phyloP scores from a whole-genome alignment of 2,113 vertebrate species.

The Coptodon rendalli region DNA sequence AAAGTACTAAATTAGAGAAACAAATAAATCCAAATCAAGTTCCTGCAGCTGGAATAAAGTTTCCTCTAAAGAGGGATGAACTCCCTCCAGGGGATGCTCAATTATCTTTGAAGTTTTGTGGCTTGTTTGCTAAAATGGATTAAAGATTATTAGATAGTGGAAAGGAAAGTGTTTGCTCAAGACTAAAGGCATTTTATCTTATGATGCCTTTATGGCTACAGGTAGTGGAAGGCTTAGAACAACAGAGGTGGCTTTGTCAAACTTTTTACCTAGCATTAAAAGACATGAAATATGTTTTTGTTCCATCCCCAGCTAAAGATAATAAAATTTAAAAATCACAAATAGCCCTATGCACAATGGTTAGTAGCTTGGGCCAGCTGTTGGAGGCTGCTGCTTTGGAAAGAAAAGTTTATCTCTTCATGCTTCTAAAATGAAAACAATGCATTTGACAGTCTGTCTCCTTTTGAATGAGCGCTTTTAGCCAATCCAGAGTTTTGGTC shows the following conservation, averaged over 20 bases:
- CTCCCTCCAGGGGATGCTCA: background rate
- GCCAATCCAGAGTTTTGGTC: conserved; percentile 16
- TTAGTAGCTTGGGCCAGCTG: conserved; percentile 47
- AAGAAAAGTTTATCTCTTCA: conserved; percentile 46
- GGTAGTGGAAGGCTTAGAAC: background rate
- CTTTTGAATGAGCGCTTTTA: conserved; percentile 43
- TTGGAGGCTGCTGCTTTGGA: conserved; percentile 33
- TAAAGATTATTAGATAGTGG: background rate
- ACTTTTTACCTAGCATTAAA: background rate
- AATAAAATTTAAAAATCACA: background rate
- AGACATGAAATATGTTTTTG: background rate
- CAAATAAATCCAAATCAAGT: conserved; percentile 11
- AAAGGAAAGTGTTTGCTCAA: background rate
- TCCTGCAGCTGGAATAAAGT: background rate
- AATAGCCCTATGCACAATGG: conserved; percentile 5
- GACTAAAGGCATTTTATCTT: background rate
- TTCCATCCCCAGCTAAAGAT: background rate
- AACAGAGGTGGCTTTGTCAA: background rate
- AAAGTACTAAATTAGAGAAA: conserved; percentile 27
- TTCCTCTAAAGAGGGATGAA: background rate
- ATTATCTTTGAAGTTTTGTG: background rate
- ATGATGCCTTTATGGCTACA: background rate
- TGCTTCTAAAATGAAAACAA: conserved; percentile 39
- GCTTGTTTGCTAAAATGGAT: background rate
- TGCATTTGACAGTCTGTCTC: conserved; percentile 43